Evolutionary conservation across 1,140 invertebrate genomes (phyloP).

Genomic region (Pomphorhynchus laevis): DNA sequence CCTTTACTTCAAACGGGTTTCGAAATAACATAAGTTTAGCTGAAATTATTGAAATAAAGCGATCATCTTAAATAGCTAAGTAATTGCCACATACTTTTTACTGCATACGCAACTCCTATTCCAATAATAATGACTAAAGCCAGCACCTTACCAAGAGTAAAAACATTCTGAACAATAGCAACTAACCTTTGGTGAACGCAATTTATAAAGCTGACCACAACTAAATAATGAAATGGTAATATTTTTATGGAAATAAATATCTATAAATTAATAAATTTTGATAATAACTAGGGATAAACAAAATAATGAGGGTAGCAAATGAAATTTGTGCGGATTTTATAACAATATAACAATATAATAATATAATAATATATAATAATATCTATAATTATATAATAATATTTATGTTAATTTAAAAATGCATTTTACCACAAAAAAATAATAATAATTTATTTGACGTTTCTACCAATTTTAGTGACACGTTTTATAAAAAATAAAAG

Average conservation of each 20-base stretch:
- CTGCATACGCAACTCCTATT: slow-evolving; percentile 15
- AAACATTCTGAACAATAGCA: slow-evolving; percentile 17
- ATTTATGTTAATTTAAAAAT: slow-evolving; percentile 8
- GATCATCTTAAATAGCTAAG: no score
- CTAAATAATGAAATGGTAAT: slow-evolving; percentile 14
- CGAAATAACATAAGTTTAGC: no score
- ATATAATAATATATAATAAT: neutral
- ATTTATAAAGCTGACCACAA: slow-evolving; percentile 18
- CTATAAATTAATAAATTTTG: slow-evolving; percentile 12
- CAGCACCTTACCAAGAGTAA: slow-evolving; percentile 18
- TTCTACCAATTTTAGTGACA: no score
- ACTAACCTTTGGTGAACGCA: slow-evolving; percentile 18
- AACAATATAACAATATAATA: neutral
- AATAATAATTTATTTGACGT: no score
- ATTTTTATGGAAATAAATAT: neutral
- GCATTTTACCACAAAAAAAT: slow-evolving; percentile 10
- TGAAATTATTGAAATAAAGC: no score
- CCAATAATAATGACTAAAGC: slow-evolving; percentile 19
- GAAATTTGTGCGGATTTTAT: neutral
- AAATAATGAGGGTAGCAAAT: neutral
- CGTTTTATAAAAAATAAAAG: no score
- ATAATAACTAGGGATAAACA: slow-evolving; percentile 1
- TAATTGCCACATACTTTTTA: no score
- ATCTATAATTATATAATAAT: neutral
- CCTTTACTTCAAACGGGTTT: no score